phyloP scores from a whole-genome alignment of 2,113 vertebrate species.

The Numida meleagris region DNA sequence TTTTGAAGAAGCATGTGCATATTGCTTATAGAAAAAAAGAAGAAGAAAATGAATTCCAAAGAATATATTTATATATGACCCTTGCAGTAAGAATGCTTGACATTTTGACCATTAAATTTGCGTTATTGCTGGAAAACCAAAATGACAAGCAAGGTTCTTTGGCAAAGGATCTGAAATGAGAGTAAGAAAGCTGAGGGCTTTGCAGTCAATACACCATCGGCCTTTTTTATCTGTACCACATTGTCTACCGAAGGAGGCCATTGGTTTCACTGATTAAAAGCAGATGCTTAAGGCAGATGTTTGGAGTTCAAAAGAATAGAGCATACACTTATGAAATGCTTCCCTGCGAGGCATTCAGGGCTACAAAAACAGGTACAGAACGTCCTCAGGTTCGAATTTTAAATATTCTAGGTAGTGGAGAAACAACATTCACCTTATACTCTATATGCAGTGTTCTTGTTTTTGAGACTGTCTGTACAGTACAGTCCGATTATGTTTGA shows the following conservation, averaged over 20 bases:
- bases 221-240: conserved; percentile 57
- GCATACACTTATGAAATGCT: conserved; percentile 39
- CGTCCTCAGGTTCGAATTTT: conserved; percentile 14
- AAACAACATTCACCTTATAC: not conserved
- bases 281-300: conserved; percentile 66
- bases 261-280: conserved; percentile 67
- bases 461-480: rapidly evolving
- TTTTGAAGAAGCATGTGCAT: not conserved
- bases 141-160: conserved; percentile 34
- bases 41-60: not conserved
- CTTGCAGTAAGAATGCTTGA: not conserved
- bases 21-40: not conserved
- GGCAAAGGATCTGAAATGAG: conserved; percentile 35
- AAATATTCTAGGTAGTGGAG: not conserved
- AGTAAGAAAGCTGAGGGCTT: conserved; percentile 48
- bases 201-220: not conserved
- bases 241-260: conserved; percentile 53
- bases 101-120: conserved; percentile 22
- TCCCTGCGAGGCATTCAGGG: conserved; percentile 36
- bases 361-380: conserved; percentile 31
- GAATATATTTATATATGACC: not conserved
- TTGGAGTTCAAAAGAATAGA: conserved; percentile 59
- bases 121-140: conserved; percentile 48
- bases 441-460: not conserved
- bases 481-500: not conserved